Evolutionary conservation across 1,140 invertebrate species (phyloP), one percentile per base, ranked within the genome.

Genomic region (Archegozetes longisetosus): DNA sequence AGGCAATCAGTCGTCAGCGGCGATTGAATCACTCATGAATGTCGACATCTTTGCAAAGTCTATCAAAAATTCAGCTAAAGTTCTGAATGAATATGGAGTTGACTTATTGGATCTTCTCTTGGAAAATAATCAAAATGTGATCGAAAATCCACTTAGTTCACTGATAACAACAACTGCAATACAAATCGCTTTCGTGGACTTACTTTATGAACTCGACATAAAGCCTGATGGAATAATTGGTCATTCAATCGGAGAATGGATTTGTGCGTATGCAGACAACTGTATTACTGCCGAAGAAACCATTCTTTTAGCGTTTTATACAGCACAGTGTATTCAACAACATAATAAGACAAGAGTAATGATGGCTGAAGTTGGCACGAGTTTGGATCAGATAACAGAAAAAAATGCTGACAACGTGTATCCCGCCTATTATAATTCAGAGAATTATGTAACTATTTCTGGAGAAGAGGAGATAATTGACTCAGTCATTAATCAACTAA

Each of bases 261-360:
- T 88, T 2, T 98, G 93, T 75, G 93, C 89, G 4, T 98, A 98
- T 74, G 92, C 92, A 48, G 94, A 98, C 75, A 90, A 88, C 6
- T 84, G 84, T 23, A 82, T 96, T 61, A 94, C 88, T 6, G 80
- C 82, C 0, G 89, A 95, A 69, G 88, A 98, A 73, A 85, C 89
- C 0, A 81, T 97, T 40, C 70, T 93, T 55, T 82, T 88, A 51
- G 90, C 92, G 25, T 96, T 88, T 71, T 89, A 84, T 79, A 77
- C 92, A 75, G 93, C 91, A 23, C 79, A 79, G 63, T 85, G 83
- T 67, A 87, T 96, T 64, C 66, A 9, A 4, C 20, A 57, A 2
- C 13, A 9, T 13, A 47, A 27, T 3, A 32, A 28, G 20, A 12
- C 17, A 24, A 72, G 75, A 29, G 88, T 84, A 28, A 79, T 78